Evolutionary conservation across 2,888 invertebrate species (phyloP), one percentile per base, ranked within the genome.

Genomic region (Lycaena phlaeas): DNA sequence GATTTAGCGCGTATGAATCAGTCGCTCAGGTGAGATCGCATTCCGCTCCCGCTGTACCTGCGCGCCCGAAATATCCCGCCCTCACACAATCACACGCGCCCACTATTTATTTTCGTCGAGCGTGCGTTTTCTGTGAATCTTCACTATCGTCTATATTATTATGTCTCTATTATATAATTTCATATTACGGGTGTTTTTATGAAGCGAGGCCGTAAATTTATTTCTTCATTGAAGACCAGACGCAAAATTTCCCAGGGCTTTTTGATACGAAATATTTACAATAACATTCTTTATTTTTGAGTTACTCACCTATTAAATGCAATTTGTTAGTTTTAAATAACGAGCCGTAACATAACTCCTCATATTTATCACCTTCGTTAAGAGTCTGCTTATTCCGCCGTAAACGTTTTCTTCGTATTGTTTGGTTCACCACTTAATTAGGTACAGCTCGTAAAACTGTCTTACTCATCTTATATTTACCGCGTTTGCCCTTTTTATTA

Each of bases 391-490:
- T 52, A 56, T 52, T 51, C 49, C 56, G 62, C 61, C 64, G 69
- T 75, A 71, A 81, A 71, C 71, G 75, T 65, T 81, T n/a, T 64
- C 64, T 77, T 70, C 68, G 65, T 74, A 74, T 71, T 77, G 71
- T 74, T 74, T 74, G 70, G 76, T 74, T 79, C 76, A 75, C 82
- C 82, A 75, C 84, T 84, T 84, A 84, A 84, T 84, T 84, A 84
- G 84, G 79, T 75, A 72, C 67, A 66, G 78, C 70, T 84, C 84
- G 84, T 84, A 84, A 84, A 84, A 84, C 84, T 84, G 84, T 84
- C 84, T 84, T 82, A 78, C 82, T 84, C 84, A 82, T 84, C 84
- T 82, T 81, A 82, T 84, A 84, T 84, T 84, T 84, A 84, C 82
- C 81, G 79, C 81, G 81, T 81, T 82, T 78, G 82, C 82, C 84